phyloP scores from a whole-genome alignment of 2,113 vertebrate species.

The rat (Rattus norvegicus) region DNA sequence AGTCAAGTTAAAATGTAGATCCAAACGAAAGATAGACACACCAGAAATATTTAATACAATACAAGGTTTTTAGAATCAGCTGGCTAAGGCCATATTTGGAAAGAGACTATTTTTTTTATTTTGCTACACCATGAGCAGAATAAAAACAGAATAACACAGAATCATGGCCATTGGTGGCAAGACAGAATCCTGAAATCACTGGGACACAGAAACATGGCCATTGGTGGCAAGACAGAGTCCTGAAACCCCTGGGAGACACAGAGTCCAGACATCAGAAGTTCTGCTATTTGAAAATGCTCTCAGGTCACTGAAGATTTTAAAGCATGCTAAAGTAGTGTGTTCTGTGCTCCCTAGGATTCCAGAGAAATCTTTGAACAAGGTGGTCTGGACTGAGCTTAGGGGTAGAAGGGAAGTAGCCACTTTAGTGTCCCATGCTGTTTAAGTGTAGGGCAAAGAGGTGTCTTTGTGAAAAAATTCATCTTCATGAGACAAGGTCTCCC shows the following conservation, averaged over 20 bases:
- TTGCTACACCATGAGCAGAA: background rate
- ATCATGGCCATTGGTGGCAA: background rate
- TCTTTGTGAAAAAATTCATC: constrained; percentile 61
- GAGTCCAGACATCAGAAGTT: constrained; percentile 25
- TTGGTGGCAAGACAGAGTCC: background rate
- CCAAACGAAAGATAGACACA: constrained; percentile 5
- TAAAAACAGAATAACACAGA: constrained; percentile 21
- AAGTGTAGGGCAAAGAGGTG: background rate
- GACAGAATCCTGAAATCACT: too few relatives aligned
- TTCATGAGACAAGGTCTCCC: background rate
- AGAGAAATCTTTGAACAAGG: background rate
- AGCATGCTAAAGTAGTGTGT: background rate
- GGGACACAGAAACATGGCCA: too few relatives aligned
- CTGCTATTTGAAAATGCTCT: constrained; percentile 43
- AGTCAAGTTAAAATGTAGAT: constrained; percentile 47
- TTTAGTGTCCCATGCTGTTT: constrained; percentile 17
- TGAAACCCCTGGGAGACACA: background rate
- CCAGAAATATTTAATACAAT: constrained; percentile 11
- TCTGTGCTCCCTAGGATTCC: background rate
- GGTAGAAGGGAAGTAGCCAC: background rate
- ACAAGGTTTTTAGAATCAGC: background rate
- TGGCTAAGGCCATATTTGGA: background rate
- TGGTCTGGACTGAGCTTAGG: background rate
- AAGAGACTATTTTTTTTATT: background rate
- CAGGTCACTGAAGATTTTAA: constrained; percentile 42